Evolutionary conservation across 2,113 vertebrate genomes (phyloP).

Genomic region (Rhea americana): DNA sequence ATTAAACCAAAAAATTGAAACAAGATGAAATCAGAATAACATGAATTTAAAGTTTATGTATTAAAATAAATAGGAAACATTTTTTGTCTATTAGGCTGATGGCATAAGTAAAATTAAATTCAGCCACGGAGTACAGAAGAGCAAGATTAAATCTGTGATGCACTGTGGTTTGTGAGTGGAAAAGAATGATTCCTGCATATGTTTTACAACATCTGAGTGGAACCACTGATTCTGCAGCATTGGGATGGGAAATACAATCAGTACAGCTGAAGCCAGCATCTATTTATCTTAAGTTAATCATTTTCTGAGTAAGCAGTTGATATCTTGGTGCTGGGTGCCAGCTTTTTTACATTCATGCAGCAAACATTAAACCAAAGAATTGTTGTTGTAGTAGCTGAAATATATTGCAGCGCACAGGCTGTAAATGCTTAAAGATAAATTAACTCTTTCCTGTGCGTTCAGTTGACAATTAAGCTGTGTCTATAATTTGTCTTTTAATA

Average conservation of each 20-base stretch:
- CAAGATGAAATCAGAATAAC: constrained; percentile 54
- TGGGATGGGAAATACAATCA: constrained; percentile 62
- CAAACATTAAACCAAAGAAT: constrained; percentile 49
- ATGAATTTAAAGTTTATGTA: constrained; percentile 50
- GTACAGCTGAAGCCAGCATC: constrained; percentile 54
- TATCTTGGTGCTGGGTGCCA: constrained; percentile 49
- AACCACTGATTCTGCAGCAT: constrained; percentile 42
- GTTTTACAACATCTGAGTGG: constrained; percentile 60
- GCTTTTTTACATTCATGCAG: constrained; percentile 64
- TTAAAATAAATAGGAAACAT: constrained; percentile 50
- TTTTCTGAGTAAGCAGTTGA: constrained; percentile 66
- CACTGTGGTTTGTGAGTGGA: constrained; percentile 45
- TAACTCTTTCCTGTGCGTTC: not conserved
- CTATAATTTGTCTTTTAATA: not conserved
- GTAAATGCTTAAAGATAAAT: constrained; percentile 28
- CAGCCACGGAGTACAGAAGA: constrained; percentile 5
- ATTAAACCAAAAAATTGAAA: constrained; percentile 34
- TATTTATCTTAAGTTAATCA: constrained; percentile 77
- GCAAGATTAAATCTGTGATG: constrained; percentile 68
- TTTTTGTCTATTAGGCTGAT: constrained; percentile 50
- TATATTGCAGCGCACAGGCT: not conserved
- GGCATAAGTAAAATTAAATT: constrained; percentile 66
- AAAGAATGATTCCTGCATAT: constrained; percentile 60
- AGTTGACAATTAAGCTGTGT: not conserved
- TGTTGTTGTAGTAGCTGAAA: constrained; percentile 9